Evolutionary conservation across 2,888 invertebrate genomes (phyloP).

Genomic region (Macrosiphum euphorbiae): DNA sequence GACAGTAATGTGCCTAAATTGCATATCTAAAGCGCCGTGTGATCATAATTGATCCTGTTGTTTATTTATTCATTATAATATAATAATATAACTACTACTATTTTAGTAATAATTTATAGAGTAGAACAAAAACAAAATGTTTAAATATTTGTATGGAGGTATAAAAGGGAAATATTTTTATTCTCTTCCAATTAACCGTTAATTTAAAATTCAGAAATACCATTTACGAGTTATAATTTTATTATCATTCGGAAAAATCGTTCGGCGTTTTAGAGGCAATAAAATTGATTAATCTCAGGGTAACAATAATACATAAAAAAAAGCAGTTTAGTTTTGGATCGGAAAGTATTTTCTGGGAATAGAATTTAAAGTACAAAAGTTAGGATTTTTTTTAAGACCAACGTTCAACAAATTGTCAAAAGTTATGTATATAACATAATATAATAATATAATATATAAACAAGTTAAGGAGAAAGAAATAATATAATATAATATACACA

Average conservation of each 20-base stretch:
- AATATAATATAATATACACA: not conserved
- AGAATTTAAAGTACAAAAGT: conserved; percentile 41
- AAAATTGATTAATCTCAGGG: conserved; percentile 33
- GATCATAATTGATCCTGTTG: not conserved
- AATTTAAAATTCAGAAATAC: not conserved
- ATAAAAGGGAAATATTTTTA: not conserved
- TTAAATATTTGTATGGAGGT: not conserved
- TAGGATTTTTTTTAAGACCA: conserved; percentile 38
- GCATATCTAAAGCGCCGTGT: not conserved
- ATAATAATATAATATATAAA: conserved; percentile 8
- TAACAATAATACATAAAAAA: conserved; percentile 34
- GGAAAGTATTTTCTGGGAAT: conserved; percentile 12
- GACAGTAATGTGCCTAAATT: not conserved
- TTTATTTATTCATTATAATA: not conserved
- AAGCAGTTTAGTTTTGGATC: not conserved
- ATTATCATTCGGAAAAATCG: not conserved
- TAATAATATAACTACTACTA: not conserved
- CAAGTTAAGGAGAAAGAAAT: conserved; percentile 2
- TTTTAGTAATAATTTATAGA: not conserved
- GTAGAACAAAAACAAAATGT: not conserved
- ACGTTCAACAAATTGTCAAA: conserved; percentile 52
- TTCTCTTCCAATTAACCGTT: not conserved
- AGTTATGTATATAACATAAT: conserved; percentile 19
- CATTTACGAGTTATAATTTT: not conserved
- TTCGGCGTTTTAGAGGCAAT: conserved; percentile 8